Evolutionary conservation across 2,888 invertebrate genomes (phyloP).

Genomic region (Eilema griseolum): DNA sequence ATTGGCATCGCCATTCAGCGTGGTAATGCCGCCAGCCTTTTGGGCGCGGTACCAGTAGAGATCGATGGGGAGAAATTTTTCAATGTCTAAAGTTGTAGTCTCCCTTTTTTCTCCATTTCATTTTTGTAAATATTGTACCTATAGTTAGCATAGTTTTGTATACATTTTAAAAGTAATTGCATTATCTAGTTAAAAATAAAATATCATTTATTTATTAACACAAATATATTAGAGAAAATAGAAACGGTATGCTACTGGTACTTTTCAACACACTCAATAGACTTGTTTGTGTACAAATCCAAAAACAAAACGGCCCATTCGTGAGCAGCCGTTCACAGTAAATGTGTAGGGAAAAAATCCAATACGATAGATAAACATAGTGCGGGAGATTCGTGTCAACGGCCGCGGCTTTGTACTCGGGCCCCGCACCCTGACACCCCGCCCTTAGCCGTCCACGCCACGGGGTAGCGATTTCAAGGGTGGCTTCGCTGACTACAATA

Average conservation of each 20-base stretch:
- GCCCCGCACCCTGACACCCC: conserved; percentile 54
- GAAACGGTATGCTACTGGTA: conserved; percentile 1
- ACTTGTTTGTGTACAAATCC: conserved; percentile 62
- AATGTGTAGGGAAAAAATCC: conserved; percentile 78
- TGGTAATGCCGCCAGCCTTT: no score
- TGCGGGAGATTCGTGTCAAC: conserved; percentile 83
- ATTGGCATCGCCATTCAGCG: no score
- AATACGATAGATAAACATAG: conserved; percentile 80
- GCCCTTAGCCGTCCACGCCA: conserved; percentile 60
- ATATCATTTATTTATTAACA: no score
- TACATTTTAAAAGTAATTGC: no score
- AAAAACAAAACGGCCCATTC: conserved; percentile 73
- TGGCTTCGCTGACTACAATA: conserved; percentile 72
- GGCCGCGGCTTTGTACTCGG: conserved; percentile 74
- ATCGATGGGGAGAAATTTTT: no score
- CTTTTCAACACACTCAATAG: conserved; percentile 34
- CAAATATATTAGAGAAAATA: not conserved
- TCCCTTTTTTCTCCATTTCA: no score
- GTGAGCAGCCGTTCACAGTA: conserved; percentile 71
- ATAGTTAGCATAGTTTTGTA: no score
- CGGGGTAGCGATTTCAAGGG: conserved; percentile 79
- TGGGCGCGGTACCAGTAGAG: no score
- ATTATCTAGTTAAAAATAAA: no score
- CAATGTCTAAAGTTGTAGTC: no score
- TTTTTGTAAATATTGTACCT: no score